phyloP scores from a whole-genome alignment of 2,888 invertebrate genomes.

The Drosophila buzzatii region DNA sequence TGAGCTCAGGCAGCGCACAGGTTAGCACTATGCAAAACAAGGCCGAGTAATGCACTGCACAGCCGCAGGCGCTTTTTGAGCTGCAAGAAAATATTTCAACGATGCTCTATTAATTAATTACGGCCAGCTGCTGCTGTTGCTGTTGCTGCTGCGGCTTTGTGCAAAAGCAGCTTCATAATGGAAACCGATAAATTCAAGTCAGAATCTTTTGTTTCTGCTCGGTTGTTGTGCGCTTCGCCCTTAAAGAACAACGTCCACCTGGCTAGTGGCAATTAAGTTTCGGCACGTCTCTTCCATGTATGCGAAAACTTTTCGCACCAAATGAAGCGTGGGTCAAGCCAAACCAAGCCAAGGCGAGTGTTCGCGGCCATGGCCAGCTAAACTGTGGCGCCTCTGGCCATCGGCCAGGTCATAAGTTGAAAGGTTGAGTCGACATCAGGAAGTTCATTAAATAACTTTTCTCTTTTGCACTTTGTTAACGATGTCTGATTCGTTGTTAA shows the following conservation, averaged over 20 bases:
- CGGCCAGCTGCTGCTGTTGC: conserved; percentile 33
- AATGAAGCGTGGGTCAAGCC: conserved; percentile 64
- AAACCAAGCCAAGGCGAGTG: conserved; percentile 15
- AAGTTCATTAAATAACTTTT: conserved; percentile 72
- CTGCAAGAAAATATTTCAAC: conserved; percentile 35
- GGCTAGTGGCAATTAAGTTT: conserved; percentile 67
- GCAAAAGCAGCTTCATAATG: conserved; percentile 41
- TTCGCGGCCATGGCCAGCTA: conserved; percentile 36
- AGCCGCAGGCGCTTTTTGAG: conserved; percentile 3
- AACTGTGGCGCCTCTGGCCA: conserved; percentile 27
- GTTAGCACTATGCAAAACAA: conserved; percentile 8
- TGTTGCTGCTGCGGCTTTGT: conserved; percentile 35
- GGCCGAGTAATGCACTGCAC: conserved; percentile 10
- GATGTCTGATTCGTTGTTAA: conserved; percentile 42
- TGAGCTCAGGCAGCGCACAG: conserved; percentile 28
- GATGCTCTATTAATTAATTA: conserved; percentile 59
- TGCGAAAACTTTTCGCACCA: conserved; percentile 67
- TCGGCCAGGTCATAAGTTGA: conserved; percentile 40
- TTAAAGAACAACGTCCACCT: conserved; percentile 40
- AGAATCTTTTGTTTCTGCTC: conserved; percentile 11
- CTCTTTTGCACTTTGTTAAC: conserved; percentile 39
- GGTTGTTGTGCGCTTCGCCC: background rate
- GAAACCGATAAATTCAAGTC: conserved; percentile 56
- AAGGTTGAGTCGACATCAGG: conserved; percentile 66
- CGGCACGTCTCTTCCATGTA: conserved; percentile 66